Conservation (phyloP, 2,113 vertebrate genomes). For the Dolichotis patagonum region DNA sequence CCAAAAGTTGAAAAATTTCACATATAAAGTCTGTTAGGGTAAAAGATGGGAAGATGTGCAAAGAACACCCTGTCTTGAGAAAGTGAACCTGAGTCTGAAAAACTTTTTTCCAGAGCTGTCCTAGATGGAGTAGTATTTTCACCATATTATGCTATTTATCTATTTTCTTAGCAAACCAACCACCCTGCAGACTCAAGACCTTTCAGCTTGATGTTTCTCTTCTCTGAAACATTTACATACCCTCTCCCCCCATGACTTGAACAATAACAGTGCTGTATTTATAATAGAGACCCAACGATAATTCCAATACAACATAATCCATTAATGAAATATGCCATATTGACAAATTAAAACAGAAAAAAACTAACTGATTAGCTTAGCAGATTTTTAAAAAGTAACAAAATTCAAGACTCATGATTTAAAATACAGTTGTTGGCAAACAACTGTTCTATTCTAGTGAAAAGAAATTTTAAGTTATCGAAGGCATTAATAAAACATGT, state of each 20-base stretch:
- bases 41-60: neutral
- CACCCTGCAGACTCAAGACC: neutral
- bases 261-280: neutral
- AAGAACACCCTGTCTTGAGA: neutral
- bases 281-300: constrained; percentile 16
- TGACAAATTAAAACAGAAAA: constrained; percentile 23
- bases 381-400: neutral
- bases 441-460: neutral
- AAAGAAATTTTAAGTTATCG: neutral
- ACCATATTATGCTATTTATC: neutral
- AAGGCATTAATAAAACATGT: neutral
- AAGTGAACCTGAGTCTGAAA: neutral
- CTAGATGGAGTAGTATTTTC: neutral
- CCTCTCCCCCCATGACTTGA: neutral
- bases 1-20: neutral
- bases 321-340: neutral
- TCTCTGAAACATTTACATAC: neutral
- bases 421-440: neutral
- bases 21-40: neutral
- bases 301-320: neutral
- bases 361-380: neutral
- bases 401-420: neutral
- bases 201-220: neutral
- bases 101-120: neutral
- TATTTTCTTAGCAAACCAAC: neutral